phyloP scores from a whole-genome alignment of 2,888 invertebrate species.

The Philopedon plagiatum region DNA sequence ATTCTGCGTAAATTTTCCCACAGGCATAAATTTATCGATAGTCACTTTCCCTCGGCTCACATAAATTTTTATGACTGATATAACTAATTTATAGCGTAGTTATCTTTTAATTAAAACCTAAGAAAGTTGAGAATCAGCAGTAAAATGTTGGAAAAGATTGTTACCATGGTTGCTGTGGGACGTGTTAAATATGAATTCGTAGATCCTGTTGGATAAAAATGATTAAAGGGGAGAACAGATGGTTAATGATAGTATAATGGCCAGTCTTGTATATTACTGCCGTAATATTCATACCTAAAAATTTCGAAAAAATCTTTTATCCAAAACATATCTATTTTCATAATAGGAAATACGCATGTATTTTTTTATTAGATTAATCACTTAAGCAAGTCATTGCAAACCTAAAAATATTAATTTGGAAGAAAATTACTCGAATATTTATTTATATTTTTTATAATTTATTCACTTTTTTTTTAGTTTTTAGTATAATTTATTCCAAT shows the following conservation, averaged over 20 bases:
- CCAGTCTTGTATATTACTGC: neutral
- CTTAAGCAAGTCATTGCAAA: too few relatives aligned
- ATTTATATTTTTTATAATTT: too few relatives aligned
- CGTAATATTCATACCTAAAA: too few relatives aligned
- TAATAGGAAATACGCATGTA: too few relatives aligned
- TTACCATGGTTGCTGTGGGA: conserved; percentile 1
- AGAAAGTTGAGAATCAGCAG: conserved; percentile 13
- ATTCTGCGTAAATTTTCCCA: conserved; percentile 23
- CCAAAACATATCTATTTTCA: too few relatives aligned
- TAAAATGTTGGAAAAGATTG: conserved; percentile 6
- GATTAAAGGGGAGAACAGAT: conserved; percentile 2
- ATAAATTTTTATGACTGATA: conserved; percentile 20
- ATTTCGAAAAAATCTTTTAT: too few relatives aligned
- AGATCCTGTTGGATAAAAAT: conserved; percentile 14
- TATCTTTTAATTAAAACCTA: conserved; percentile 23
- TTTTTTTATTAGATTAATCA: too few relatives aligned
- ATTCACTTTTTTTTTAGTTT: too few relatives aligned
- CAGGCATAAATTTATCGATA: conserved; percentile 24
- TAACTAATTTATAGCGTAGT: conserved; percentile 21
- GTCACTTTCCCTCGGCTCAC: conserved; percentile 8
- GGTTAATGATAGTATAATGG: neutral
- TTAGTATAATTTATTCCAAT: too few relatives aligned
- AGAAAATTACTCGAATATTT: too few relatives aligned
- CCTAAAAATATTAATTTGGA: too few relatives aligned
- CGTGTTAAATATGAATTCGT: conserved; percentile 8